Percentiles rank a stretch among this genome's conserved stretches.
Evolutionary conservation across 2,113 vertebrate species (phyloP).

Genomic region (Nothoprocta pentlandii): DNA sequence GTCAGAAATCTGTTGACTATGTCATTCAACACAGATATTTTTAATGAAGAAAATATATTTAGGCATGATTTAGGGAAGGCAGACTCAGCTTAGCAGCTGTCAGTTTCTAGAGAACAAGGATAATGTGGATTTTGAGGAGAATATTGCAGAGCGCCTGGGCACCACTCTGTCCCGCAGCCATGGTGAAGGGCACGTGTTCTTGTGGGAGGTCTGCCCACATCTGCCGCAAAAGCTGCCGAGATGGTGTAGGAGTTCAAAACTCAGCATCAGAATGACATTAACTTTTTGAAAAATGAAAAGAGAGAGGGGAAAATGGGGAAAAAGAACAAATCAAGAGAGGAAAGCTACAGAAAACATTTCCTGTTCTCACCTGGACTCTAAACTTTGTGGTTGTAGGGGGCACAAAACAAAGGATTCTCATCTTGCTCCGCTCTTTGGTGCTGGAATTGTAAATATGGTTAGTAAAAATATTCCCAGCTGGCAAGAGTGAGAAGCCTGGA

Average conservation of each 20-base stretch:
- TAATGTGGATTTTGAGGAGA: neutral
- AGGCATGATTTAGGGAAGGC: neutral
- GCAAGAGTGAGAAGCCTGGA: neutral
- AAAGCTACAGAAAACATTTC: neutral
- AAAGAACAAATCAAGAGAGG: neutral
- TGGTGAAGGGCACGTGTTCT: accelerated
- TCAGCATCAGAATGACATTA: neutral
- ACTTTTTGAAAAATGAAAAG: neutral
- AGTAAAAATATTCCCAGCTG: neutral
- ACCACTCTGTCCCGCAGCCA: neutral
- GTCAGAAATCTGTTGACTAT: neutral
- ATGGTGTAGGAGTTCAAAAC: neutral
- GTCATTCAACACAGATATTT: neutral
- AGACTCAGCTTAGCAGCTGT: neutral
- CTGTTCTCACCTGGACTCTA: neutral
- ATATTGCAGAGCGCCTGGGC: neutral
- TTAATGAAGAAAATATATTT: slow-evolving; percentile 24
- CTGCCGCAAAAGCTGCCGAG: neutral
- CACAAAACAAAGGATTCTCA: neutral
- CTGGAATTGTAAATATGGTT: neutral
- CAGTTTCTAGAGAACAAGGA: neutral
- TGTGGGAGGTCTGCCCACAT: neutral
- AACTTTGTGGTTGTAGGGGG: neutral
- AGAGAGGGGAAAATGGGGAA: neutral
- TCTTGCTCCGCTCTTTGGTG: neutral